Percentiles rank a stretch among this genome's conserved stretches.
Evolutionary conservation across 2,113 vertebrate species (phyloP).

Genomic region (Neotragus moschatus): DNA sequence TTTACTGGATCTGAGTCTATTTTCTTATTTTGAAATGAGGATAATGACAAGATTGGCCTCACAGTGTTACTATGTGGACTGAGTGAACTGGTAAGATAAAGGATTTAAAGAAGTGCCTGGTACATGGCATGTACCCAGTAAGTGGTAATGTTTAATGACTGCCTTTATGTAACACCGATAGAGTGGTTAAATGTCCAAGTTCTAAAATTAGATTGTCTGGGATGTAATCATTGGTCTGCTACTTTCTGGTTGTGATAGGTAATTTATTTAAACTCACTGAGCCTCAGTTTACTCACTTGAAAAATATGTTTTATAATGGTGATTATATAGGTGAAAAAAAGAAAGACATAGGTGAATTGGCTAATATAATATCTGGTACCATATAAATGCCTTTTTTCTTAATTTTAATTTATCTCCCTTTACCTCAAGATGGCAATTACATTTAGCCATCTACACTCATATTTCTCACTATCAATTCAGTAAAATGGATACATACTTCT

Average conservation of each 20-base stretch:
- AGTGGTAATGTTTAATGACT: slow-evolving; percentile 28
- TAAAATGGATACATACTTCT: background rate
- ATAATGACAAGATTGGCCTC: background rate
- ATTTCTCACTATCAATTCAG: background rate
- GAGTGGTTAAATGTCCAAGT: background rate
- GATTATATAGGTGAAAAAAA: background rate
- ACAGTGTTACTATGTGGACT: background rate
- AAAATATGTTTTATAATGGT: background rate
- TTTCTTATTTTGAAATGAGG: slow-evolving; percentile 21
- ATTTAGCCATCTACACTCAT: background rate
- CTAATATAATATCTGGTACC: background rate
- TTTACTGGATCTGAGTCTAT: background rate
- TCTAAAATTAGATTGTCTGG: background rate
- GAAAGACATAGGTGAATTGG: background rate
- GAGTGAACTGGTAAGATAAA: slow-evolving; percentile 10
- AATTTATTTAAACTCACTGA: background rate
- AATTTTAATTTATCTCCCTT: slow-evolving; percentile 9
- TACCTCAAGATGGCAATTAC: background rate
- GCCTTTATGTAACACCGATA: background rate
- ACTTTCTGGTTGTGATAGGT: background rate
- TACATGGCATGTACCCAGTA: background rate
- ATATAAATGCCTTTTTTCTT: background rate
- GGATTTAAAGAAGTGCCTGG: background rate
- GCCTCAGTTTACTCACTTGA: background rate
- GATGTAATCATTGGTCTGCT: background rate